phyloP scores from a whole-genome alignment of 2,888 invertebrate genomes.

The Drosophila limbata region DNA sequence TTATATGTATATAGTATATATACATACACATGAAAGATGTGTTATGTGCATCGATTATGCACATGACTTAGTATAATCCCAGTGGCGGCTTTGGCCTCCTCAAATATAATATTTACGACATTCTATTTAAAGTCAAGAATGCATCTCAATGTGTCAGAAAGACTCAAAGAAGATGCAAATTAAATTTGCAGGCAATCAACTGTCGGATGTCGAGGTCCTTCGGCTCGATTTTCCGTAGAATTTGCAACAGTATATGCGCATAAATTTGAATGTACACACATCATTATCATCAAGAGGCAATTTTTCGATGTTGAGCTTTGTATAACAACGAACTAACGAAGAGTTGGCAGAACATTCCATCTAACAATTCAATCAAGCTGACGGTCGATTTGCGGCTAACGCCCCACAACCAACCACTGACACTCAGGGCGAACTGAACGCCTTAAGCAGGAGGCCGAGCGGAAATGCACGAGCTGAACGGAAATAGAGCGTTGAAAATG shows the following conservation, averaged over 20 bases:
- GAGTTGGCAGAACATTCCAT: slow-evolving; percentile 33
- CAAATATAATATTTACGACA: no score
- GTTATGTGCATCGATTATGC: no score
- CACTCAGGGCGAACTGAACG: slow-evolving; percentile 29
- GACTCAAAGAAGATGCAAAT: slow-evolving; percentile 29
- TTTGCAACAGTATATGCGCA: slow-evolving; percentile 14
- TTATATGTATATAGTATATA: no score
- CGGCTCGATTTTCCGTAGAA: neutral
- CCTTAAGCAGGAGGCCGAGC: slow-evolving; percentile 55
- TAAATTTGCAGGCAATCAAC: slow-evolving; percentile 42
- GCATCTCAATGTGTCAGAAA: neutral
- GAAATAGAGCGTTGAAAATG: slow-evolving; percentile 66
- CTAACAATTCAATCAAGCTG: slow-evolving; percentile 71
- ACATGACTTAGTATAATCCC: neutral
- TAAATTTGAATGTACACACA: slow-evolving; percentile 25
- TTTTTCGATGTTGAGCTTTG: slow-evolving; percentile 21
- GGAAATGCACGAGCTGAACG: slow-evolving; percentile 68
- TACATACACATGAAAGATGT: no score
- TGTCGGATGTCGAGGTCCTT: neutral
- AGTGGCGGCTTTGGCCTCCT: neutral
- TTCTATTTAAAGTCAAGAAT: neutral
- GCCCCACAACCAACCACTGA: slow-evolving; percentile 38
- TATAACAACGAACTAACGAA: slow-evolving; percentile 16
- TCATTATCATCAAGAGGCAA: slow-evolving; percentile 60
- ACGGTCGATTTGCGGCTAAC: slow-evolving; percentile 70